Evolutionary conservation across 2,888 invertebrate genomes (phyloP), one percentile per base, ranked within the genome.

Genomic region (Heterodera filipjevi): DNA sequence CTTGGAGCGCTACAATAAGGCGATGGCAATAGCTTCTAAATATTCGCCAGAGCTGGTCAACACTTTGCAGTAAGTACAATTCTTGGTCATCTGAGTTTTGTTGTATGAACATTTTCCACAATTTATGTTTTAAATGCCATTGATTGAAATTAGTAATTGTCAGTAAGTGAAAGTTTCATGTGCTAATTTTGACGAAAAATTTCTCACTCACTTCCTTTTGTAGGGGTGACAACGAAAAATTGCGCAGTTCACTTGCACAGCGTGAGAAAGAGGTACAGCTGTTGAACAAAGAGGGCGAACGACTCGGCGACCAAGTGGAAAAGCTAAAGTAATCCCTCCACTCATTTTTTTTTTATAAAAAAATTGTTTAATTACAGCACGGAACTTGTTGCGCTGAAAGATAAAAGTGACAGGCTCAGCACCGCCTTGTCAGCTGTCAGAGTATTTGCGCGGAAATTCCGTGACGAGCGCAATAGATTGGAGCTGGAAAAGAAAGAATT

Each of bases 201-300:
- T 16, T 49, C 0, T 49, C 22, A 5, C 12, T 5, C 22, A 16
- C 16, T 6, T n/a, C 6, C 30, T n/a, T 44, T 59, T 59, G 30
- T 22, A 80, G 71, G 32, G 78, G 74, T 16, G 66, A 80, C n/a
- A 70, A 80, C 27, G 79, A 80, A 66, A 73, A 80, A 49, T 39
- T 80, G n/a, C 81, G 44, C 30, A 53, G 39, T 12, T 30, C 32
- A 39, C 22, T 75, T n/a, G 68, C 68, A 27, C 76, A 80, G 66
- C 53, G 72, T 71, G 76, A 74, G n/a, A 44, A 71, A 30, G 79
- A 79, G 49, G 19, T 79, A 2, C 39, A 53, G 30, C n/a, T 79
- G 46, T 32, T 79, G 59, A 78, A 73, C 66, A 19, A 5, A 16
- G 77, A 79, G 39, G 35, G 66, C 12, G 64, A 79, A 32, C 71